A percentile compares a stretch with the other conserved stretches of the same genome.
These are phyloP conservation scores for Cyphomyrus discorhynchus DNA, from an alignment of 2,113 vertebrate genomes.

Conservation along the genomic window DNA sequence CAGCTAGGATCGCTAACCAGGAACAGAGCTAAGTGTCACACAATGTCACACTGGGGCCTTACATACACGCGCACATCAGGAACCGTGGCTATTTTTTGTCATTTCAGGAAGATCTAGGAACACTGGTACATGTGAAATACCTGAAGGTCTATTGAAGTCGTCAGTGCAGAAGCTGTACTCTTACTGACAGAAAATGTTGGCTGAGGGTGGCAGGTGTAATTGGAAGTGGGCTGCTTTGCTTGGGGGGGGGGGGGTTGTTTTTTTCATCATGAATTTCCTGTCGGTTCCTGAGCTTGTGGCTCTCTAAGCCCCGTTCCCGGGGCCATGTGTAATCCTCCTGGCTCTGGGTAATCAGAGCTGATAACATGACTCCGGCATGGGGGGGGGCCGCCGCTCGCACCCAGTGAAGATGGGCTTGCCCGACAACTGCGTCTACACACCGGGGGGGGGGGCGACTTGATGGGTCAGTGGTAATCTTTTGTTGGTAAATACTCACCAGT, in stretches of 20 bases:
- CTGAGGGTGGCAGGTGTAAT: not conserved
- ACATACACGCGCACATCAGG: not conserved
- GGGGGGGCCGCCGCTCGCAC: not conserved
- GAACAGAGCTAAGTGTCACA: not conserved
- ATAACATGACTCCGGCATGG: not conserved
- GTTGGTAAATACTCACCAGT: conserved; percentile 2
- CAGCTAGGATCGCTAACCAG: not conserved
- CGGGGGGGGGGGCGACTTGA: not conserved
- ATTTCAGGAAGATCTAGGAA: not conserved
- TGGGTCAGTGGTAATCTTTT: conserved; percentile 5
- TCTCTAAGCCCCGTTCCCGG: not conserved
- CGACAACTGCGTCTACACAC: not conserved
- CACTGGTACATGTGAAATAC: not conserved
- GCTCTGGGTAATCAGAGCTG: not conserved
- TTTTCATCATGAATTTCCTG: conserved; percentile 55
- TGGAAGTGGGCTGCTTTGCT: not conserved
- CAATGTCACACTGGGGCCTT: not conserved
- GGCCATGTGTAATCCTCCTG: conserved; percentile 38
- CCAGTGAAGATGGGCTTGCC: not conserved
- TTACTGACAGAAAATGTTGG: not conserved
- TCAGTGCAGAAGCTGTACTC: not conserved
- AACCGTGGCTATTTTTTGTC: not conserved
- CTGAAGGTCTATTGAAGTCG: not conserved
- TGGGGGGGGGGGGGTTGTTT: conserved; percentile 17
- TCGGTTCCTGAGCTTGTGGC: conserved; percentile 28